phyloP scores from a whole-genome alignment of 2,888 invertebrate species.

The Conus canariensis region DNA sequence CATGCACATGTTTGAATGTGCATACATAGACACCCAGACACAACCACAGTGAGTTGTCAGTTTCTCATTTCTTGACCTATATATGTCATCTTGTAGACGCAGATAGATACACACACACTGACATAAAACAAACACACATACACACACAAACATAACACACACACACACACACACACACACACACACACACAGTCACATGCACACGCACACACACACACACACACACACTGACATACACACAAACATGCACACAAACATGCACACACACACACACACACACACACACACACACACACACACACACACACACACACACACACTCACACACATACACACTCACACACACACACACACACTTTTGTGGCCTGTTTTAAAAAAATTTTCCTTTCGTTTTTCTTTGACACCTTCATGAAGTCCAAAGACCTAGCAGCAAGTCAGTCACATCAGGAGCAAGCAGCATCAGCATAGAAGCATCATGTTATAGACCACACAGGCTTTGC shows the following conservation, averaged over 20 bases:
- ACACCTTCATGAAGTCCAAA: too few species aligned
- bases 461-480: too few species aligned
- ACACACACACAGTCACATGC: not conserved
- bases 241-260: too few species aligned
- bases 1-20: not conserved
- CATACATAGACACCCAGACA: not conserved
- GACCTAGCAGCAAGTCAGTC: not conserved
- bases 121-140: not conserved
- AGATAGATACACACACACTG: not conserved
- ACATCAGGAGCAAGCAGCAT: not conserved
- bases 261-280: too few species aligned
- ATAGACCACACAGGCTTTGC: too few species aligned
- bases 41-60: not conserved
- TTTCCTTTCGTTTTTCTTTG: too few species aligned
- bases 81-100: not conserved
- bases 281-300: too few species aligned
- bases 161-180: slow-evolving; percentile 10
- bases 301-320: not conserved
- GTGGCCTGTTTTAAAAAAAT: too few species aligned
- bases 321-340: not conserved
- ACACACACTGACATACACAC: not conserved
- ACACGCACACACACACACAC: slow-evolving; percentile 11
- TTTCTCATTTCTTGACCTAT: not conserved
- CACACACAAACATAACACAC: not conserved
- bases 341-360: not conserved